Percentiles rank a stretch among this genome's conserved stretches.
Conservation (phyloP, 2,797 vertebrate genomes). For the Smutsia temminckii region DNA sequence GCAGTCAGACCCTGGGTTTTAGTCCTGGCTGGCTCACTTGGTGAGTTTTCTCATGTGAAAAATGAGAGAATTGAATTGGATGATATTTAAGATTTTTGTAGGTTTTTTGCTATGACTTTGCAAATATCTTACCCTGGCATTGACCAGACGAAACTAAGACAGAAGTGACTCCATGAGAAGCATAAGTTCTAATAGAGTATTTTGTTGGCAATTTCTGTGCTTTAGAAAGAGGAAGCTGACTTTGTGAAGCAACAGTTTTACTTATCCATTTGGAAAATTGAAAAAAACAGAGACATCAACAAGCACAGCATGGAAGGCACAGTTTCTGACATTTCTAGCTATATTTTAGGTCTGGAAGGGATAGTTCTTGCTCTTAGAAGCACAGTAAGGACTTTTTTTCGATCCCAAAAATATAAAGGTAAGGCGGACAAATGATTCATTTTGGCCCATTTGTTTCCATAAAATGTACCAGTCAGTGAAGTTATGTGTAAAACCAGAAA, state of each 20-base stretch:
- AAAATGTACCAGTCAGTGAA: not conserved
- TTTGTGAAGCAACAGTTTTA: conserved; percentile 26
- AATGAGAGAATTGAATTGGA: not conserved
- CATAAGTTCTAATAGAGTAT: not conserved
- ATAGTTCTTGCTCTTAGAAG: not conserved
- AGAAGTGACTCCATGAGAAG: not conserved
- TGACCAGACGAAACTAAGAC: not conserved
- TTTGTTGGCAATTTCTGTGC: not conserved
- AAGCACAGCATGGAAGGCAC: not conserved
- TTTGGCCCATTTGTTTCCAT: not conserved
- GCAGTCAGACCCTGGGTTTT: not conserved
- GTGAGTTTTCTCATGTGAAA: not conserved
- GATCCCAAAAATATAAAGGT: not conserved
- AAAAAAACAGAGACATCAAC: not conserved
- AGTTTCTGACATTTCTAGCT: not conserved
- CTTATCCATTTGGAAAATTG: not conserved
- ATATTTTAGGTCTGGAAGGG: not conserved
- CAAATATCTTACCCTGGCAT: not conserved
- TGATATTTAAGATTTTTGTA: not conserved
- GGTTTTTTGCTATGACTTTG: not conserved
- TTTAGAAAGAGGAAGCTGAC: not conserved
- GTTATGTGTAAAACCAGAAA: not conserved
- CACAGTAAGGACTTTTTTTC: not conserved
- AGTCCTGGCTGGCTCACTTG: not conserved
- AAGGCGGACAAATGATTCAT: not conserved